A percentile compares a stretch with the other conserved stretches of the same genome.
These are phyloP conservation scores for Drosophila sordidula DNA, from an alignment of 2,888 invertebrate genomes.

Conservation along the genomic window DNA sequence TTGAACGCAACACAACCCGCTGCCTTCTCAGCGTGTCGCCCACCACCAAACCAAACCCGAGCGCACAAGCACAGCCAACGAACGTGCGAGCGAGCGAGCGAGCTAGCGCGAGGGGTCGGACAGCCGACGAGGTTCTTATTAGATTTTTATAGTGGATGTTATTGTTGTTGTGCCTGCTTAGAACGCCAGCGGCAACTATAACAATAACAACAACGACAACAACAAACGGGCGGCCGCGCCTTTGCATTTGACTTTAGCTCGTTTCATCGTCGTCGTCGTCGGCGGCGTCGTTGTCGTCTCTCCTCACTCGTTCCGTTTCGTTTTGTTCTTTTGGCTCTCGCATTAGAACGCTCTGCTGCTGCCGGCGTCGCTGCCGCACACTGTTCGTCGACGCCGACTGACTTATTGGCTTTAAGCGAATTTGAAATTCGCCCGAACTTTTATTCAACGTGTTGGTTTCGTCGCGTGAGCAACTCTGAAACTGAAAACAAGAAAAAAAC, in stretches of 20 bases:
- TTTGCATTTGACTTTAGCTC: constrained; percentile 46
- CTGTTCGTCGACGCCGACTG: constrained; percentile 51
- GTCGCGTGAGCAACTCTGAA: constrained; percentile 78
- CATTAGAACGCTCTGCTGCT: constrained; percentile 46
- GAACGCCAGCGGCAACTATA: constrained; percentile 37
- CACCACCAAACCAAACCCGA: constrained; percentile 29
- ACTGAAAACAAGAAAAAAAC: constrained; percentile 53
- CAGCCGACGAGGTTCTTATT: constrained; percentile 65
- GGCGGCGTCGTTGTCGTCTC: constrained; percentile 4
- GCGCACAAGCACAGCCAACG: constrained; percentile 11
- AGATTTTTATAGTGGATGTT: constrained; percentile 66
- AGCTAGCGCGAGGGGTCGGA: constrained; percentile 22
- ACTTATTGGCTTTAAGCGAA: constrained; percentile 80
- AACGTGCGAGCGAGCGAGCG: constrained; percentile 9
- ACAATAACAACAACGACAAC: constrained; percentile 22
- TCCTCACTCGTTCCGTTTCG: constrained; percentile 41
- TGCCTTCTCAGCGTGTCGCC: constrained; percentile 45
- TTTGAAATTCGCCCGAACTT: constrained; percentile 77
- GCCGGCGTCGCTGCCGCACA: constrained; percentile 22
- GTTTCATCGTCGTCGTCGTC: constrained; percentile 26
- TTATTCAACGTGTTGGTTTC: constrained; percentile 79
- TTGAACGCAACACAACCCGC: constrained; percentile 65
- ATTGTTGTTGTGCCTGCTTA: constrained; percentile 50
- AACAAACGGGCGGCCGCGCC: constrained; percentile 62
- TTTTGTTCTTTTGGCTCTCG: constrained; percentile 54